phyloP scores from a whole-genome alignment of 2,888 invertebrate genomes.

The Adineta ricciae region DNA sequence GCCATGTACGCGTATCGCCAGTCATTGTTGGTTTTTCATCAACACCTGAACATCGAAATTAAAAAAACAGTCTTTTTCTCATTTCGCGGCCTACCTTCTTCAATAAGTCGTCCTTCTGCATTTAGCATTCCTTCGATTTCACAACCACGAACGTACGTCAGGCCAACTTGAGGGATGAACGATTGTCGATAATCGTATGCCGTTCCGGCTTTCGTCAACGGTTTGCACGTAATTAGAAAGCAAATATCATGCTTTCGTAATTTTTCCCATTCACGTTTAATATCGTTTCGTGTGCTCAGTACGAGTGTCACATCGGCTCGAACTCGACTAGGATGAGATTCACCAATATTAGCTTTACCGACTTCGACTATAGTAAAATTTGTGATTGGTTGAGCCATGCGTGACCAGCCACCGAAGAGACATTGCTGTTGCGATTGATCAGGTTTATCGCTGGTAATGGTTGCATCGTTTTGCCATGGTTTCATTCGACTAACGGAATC shows the following conservation, averaged over 20 bases:
- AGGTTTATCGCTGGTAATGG: not conserved
- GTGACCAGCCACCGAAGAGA: conserved; percentile 90
- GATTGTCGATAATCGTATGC: conserved; percentile 39
- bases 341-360: conserved; percentile 59
- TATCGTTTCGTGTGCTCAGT: conserved; percentile 69
- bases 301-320: conserved; percentile 85
- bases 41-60: conserved; percentile 35
- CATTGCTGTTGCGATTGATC: not conserved
- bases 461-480: conserved; percentile 63
- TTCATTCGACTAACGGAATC: conserved; percentile 85
- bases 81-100: conserved; percentile 58
- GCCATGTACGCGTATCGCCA: conserved; percentile 78
- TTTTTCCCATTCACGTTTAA: conserved; percentile 86
- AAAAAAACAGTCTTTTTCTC: too few species aligned
- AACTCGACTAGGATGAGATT: conserved; percentile 85
- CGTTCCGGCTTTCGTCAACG: conserved; percentile 68
- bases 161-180: conserved; percentile 81
- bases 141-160: conserved; percentile 84
- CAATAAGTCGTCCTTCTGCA: conserved; percentile 82
- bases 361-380: conserved; percentile 86
- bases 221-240: conserved; percentile 81
- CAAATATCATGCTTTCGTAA: conserved; percentile 93
- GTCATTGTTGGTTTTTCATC: conserved; percentile 64
- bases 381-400: conserved; percentile 89
- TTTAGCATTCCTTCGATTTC: conserved; percentile 97